Evolutionary conservation across 2,797 vertebrate genomes (phyloP).

Genomic region (Luscinia megarhynchos): DNA sequence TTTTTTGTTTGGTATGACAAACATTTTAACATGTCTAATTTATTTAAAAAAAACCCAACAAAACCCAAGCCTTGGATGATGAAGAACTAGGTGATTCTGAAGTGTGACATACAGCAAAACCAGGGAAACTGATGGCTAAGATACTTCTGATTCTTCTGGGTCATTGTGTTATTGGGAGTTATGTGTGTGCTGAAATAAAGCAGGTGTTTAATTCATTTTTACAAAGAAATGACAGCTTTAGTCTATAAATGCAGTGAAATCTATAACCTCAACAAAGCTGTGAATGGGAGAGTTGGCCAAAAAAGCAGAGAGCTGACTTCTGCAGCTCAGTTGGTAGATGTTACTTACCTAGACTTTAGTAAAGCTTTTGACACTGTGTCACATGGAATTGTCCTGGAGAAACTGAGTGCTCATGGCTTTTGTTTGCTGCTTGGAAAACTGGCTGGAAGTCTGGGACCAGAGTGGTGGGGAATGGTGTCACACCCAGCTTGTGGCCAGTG

Average conservation of each 20-base stretch:
- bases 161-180: neutral
- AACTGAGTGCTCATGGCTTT: neutral
- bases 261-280: neutral
- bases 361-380: neutral
- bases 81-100: neutral
- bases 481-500: too few relatives aligned
- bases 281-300: neutral
- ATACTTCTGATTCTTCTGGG: neutral
- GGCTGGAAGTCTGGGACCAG: neutral
- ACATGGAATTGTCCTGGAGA: neutral
- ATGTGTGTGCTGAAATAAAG: neutral
- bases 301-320: neutral
- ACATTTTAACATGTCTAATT: neutral
- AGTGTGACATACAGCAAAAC: neutral
- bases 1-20: neutral
- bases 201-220: constrained; percentile 32
- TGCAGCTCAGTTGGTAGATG: neutral
- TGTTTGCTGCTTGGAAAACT: neutral
- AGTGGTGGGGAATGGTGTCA: neutral
- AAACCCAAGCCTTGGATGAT: neutral
- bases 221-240: constrained; percentile 34
- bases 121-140: neutral
- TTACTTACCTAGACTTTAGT: neutral
- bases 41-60: neutral
- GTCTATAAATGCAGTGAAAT: neutral